Evolutionary conservation across 2,888 invertebrate genomes (phyloP), one percentile per base, ranked within the genome.

Genomic region (Allacma fusca): DNA sequence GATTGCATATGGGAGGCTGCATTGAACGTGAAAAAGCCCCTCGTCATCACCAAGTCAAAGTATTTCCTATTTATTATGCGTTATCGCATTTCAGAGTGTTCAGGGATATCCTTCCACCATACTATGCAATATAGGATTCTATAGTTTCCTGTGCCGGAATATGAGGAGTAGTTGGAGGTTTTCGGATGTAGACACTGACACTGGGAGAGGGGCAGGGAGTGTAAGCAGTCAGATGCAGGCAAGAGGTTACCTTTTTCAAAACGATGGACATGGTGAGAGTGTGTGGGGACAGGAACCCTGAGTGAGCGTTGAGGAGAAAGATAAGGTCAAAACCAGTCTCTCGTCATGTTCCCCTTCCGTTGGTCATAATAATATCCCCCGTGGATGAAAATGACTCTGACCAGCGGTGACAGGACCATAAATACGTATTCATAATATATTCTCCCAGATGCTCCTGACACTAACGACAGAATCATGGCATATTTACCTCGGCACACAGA

Each of bases 381-480:
- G n/a, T 34, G 50, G 62, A 73, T 26, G 57, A 57, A 71, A 71
- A 71, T 71, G 57, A 71, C 57, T 57, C 71, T 73, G 73, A 73
- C 73, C 73, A 73, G 73, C 73, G 62, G 72, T 13, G 72, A 72
- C 72, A 59, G 13, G 73, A 34, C 59, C 73, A 73, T 73, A 73
- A 43, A 73, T 62, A 73, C 24, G 62, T 73, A 64, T 73, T 73
- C 73, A 73, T 62, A 73, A 73, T 73, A 73, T 62, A 73, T 73
- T 23, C 73, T 19, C 23, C 16, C 73, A 73, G 29, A 64, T 73
- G 73, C 43, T 13, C 12, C 29, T 73, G 73, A 73, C 73, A 62
- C 43, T 62, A 73, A 73, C 73, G 73, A 73, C 62, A 62, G 62
- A 73, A 73, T 73, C 73, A 73, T 73, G 57, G 73, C 28, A 73